Conservation (phyloP, 2,888 invertebrate genomes). For the Tetragnatha montana region DNA sequence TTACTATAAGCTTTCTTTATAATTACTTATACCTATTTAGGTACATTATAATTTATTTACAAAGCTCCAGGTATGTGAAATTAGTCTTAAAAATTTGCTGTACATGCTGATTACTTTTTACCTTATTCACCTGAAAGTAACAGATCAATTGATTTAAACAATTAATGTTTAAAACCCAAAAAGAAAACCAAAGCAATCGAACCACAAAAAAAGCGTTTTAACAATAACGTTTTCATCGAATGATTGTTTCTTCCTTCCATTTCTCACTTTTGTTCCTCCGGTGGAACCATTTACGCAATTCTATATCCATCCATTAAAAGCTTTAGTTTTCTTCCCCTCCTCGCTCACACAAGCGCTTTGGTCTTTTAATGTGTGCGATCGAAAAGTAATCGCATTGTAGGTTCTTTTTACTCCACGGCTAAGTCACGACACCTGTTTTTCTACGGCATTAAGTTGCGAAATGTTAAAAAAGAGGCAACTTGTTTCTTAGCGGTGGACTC, state of each 20-base stretch:
- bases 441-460: not conserved
- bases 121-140: too few species aligned
- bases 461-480: not conserved
- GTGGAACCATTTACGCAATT: not conserved
- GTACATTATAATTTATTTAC: not conserved
- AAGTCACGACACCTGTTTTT: constrained; percentile 1
- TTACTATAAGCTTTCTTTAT: too few species aligned
- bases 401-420: not conserved
- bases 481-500: not conserved
- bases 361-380: not conserved
- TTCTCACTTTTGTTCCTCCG: not conserved
- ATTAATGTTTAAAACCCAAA: too few species aligned
- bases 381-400: not conserved
- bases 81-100: too few species aligned
- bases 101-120: too few species aligned
- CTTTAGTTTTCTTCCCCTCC: not conserved
- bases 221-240: too few species aligned
- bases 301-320: not conserved
- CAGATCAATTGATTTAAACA: too few species aligned
- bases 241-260: not conserved
- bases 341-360: not conserved
- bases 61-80: not conserved
- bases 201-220: too few species aligned
- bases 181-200: too few species aligned
- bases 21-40: too few species aligned